phyloP scores from a whole-genome alignment of 2,113 vertebrate species.

The Thomomys bottae region DNA sequence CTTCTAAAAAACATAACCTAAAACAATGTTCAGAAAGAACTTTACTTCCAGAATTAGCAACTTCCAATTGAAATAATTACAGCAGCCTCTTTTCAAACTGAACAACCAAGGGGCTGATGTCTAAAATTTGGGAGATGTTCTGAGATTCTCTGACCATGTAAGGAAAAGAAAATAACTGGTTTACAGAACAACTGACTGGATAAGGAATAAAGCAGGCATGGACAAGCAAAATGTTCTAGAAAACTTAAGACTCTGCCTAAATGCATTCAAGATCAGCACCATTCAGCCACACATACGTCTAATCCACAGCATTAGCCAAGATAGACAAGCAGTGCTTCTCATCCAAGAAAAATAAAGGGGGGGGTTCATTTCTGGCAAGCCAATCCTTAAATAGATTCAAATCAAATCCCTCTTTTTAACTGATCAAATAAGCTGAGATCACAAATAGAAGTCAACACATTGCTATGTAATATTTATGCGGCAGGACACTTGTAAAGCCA shows the following conservation, averaged over 20 bases:
- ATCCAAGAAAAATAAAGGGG: not conserved
- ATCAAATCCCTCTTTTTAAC: not conserved
- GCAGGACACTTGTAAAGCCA: not conserved
- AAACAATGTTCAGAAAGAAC: conserved; percentile 6
- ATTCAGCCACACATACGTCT: not conserved
- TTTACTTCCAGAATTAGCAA: not conserved
- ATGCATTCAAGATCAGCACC: not conserved
- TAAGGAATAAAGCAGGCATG: not conserved
- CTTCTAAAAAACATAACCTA: conserved; percentile 35
- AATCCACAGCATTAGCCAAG: not conserved
- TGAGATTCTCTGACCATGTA: not conserved
- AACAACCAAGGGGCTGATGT: not conserved
- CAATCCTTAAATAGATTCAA: not conserved
- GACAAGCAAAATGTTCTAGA: not conserved
- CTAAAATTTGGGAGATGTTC: conserved; percentile 10
- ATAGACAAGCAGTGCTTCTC: not conserved
- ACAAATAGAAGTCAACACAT: not conserved
- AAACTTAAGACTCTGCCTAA: conserved; percentile 7
- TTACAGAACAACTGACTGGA: conserved; percentile 7
- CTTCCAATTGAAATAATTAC: conserved; percentile 18
- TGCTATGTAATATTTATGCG: not conserved
- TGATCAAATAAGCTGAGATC: not conserved
- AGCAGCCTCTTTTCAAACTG: not conserved
- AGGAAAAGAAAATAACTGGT: conserved; percentile 36
- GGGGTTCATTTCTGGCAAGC: not conserved